Evolutionary conservation across 1,140 invertebrate species (phyloP), one percentile per base, ranked within the genome.

Genomic region (Trichonephila inaurata): DNA sequence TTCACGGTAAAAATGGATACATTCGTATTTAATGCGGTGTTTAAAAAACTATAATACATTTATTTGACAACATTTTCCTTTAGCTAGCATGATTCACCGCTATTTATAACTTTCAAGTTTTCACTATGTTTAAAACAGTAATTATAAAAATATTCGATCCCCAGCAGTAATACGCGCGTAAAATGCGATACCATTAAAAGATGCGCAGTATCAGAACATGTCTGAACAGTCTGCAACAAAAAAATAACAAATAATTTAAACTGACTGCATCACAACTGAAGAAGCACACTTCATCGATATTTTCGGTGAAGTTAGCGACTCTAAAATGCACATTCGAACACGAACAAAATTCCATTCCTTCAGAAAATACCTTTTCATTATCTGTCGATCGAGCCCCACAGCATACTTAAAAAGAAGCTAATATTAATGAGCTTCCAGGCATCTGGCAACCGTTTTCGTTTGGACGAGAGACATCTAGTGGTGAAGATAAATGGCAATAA

Each of bases 391-490:
- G 40, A 69, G 91, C 60, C 89, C 66, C 77, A 64, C 21, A 83
- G 89, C 77, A 24, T 44, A 77, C 77, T 64, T 28, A 62, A 85
- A 93, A 92, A 87, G 62, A 92, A 92, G 87, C 82, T 92, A 87
- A 87, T 92, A 92, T 92, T 92, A 92, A 93, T 88, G 85, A 93
- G 91, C 62, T 69, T 92, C 69, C 91, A 62, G 85, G 85, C 14
- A 93, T 93, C 92, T 93, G 92, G 92, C 92, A 93, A 93, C 86
- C 85, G 85, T 89, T 93, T 89, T 62, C 82, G 81, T 92, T 92
- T 28, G 60, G 21, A 60, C 33, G 60, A 72, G 85, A 87, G 85
- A 44, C 60, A 88, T 89, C 85, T 81, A 93, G 92, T 16, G 92
- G 85, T 86, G 83, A 18, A 64, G 69, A 82, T 93, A 93, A 93